phyloP scores from a whole-genome alignment of 2,888 invertebrate species.

The Syrphus vitripennis region DNA sequence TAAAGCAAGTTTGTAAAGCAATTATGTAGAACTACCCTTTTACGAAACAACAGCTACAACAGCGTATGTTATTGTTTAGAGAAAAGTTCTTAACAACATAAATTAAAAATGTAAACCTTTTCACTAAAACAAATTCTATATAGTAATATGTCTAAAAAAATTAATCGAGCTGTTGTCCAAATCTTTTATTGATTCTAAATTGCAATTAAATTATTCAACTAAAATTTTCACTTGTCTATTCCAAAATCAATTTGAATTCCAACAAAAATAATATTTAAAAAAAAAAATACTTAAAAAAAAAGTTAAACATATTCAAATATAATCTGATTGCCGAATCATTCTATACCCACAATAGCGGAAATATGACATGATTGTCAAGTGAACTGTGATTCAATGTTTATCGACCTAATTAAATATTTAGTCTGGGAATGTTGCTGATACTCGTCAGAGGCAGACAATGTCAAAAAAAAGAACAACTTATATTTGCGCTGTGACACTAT shows the following conservation, averaged over 20 bases:
- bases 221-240: background rate
- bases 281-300: background rate
- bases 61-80: no score
- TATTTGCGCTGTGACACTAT: slow-evolving; percentile 10
- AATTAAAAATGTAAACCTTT: no score
- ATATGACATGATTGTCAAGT: background rate
- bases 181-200: background rate
- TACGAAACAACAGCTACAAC: no score
- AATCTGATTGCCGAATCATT: background rate
- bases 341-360: slow-evolving; percentile 8
- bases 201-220: background rate
- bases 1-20: no score
- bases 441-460: slow-evolving; percentile 10
- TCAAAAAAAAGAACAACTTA: background rate
- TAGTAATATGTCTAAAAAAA: no score
- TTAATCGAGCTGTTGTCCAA: no score
- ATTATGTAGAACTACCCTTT: no score
- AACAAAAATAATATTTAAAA: background rate
- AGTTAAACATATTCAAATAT: background rate
- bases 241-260: background rate
- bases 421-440: slow-evolving; percentile 52
- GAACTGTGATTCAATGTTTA: slow-evolving; percentile 27
- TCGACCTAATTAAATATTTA: slow-evolving; percentile 55
- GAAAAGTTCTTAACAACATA: no score
- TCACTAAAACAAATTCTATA: no score